phyloP scores from a whole-genome alignment of 2,113 vertebrate genomes.

The Martes martes region DNA sequence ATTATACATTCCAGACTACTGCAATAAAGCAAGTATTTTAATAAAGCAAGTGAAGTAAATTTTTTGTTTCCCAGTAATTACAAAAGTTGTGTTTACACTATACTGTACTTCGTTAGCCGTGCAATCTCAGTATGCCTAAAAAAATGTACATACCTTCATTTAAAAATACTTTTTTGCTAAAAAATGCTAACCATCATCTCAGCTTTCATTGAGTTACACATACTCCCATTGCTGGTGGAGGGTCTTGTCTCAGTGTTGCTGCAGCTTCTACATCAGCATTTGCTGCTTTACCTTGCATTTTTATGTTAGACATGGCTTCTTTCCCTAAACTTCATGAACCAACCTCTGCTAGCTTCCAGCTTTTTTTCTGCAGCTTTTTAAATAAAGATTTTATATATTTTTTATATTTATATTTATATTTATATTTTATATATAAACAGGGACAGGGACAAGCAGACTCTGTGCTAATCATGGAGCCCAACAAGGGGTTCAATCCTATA shows the following conservation, averaged over 20 bases:
- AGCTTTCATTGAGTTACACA: neutral
- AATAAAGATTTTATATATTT: no score
- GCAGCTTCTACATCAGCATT: neutral
- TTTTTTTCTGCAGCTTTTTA: neutral
- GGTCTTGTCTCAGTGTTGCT: neutral
- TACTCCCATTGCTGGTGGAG: neutral
- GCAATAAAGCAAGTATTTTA: neutral
- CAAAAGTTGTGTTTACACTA: neutral
- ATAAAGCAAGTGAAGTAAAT: neutral
- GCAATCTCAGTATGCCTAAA: neutral
- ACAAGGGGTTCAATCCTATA: neutral
- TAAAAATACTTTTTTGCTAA: neutral
- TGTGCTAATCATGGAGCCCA: neutral
- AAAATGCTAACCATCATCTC: neutral
- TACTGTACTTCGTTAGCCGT: neutral
- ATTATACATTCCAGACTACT: neutral
- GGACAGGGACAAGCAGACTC: neutral
- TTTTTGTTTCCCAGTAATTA: neutral
- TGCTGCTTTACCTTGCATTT: neutral
- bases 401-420: no score
- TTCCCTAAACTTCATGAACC: neutral
- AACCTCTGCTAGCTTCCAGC: neutral
- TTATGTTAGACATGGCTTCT: neutral
- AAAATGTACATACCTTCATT: neutral
- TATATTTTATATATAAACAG: neutral